Evolutionary conservation across 1,140 invertebrate species (phyloP), one percentile per base, ranked within the genome.

Genomic region (Trialeurodes vaporariorum): DNA sequence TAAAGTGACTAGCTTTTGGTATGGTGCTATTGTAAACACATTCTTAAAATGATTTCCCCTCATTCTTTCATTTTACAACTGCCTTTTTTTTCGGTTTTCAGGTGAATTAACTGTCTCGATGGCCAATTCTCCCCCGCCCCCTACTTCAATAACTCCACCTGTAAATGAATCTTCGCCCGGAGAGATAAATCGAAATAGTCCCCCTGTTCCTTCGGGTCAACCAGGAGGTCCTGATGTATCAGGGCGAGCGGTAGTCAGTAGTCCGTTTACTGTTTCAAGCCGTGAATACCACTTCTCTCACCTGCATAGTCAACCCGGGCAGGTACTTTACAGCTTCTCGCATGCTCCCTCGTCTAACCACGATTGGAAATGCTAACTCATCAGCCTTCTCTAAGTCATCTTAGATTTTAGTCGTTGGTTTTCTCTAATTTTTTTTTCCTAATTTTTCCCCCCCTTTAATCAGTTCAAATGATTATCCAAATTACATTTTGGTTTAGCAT

Each of bases 261-360:
- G 81, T 77, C 81, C 83, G 27, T 82, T 83, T 73, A 76, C 76
- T 49, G 78, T 73, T 76, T 82, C 80, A 65, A 83, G 79, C 78
- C 83, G 85, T 71, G 88, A 87, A 78, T 91, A 93, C 78, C 87
- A 87, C 34, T 94, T 93, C 79, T 89, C 92, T 79, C 92, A 93
- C 78, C 94, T 94, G 81, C 92, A 95, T 77, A 84, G 88, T 68
- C 92, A 94, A 78, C 85, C 91, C 72, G 87, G 91, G 78, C 92
- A 94, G 85, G 92, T 94, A 79, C 83, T 63, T 27, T 70, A 70
- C 64, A 70, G 62, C 68, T 70, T 68, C 68, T 70, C 49, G 67
- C 69, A 25, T 66, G 65, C 68, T 49, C 67, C 69, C 63, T 63
- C 69, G 58, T 70, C 69, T 21, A 70, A 70, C 40, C 67, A 70